phyloP scores from a whole-genome alignment of 2,888 invertebrate species.

The Leptopilina drosophilae region DNA sequence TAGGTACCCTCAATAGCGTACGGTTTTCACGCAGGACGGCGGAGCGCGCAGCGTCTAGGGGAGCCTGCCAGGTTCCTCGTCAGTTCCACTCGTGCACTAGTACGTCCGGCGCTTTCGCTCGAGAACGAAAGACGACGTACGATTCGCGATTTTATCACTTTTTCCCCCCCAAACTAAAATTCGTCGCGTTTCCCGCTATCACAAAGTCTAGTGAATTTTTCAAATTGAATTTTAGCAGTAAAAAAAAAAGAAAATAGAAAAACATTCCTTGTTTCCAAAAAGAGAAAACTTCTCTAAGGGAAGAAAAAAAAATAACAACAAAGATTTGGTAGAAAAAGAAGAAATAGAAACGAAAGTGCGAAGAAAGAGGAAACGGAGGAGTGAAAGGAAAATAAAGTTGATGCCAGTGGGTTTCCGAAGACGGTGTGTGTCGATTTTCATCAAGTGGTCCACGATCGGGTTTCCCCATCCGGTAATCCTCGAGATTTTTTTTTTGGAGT shows the following conservation, averaged over 20 bases:
- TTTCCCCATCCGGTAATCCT: conserved; percentile 32
- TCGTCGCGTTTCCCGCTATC: conserved; percentile 11
- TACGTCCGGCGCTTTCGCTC: conserved; percentile 64
- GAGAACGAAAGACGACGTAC: conserved; percentile 55
- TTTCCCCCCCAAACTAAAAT: background rate
- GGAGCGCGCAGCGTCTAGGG: conserved; percentile 58
- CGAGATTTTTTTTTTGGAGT: conserved; percentile 15
- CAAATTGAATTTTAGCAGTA: no score
- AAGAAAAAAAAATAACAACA: background rate
- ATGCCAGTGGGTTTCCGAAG: conserved; percentile 47
- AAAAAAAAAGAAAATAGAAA: background rate
- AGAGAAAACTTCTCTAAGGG: background rate
- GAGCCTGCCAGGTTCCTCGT: conserved; percentile 56
- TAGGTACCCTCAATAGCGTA: conserved; percentile 57
- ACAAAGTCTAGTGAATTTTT: no score
- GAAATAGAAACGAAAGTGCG: background rate
- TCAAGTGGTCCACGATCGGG: conserved; percentile 46
- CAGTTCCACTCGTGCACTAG: conserved; percentile 58
- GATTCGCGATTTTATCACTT: conserved; percentile 27
- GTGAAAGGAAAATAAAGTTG: conserved; percentile 44
- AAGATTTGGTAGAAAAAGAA: background rate
- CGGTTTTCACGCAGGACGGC: conserved; percentile 72
- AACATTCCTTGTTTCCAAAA: background rate
- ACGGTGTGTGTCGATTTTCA: conserved; percentile 51
- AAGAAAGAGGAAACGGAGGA: conserved; percentile 40